phyloP scores from a whole-genome alignment of 23 tunicate species.

The Ciona savignyi region DNA sequence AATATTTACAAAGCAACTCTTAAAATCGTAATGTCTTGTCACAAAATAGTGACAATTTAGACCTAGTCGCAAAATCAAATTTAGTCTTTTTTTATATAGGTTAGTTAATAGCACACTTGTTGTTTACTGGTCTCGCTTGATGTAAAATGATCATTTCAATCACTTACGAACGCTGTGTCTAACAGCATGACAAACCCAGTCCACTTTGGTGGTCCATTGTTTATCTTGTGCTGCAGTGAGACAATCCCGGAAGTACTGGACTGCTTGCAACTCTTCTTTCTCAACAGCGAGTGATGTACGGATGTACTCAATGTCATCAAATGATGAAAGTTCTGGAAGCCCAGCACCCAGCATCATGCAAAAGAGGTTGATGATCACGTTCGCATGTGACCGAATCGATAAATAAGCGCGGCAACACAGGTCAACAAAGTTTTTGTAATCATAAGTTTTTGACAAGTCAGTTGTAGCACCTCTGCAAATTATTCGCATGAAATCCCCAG shows the following conservation, averaged over 20 bases:
- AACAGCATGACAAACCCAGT: constrained; percentile 86
- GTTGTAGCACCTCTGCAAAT: constrained; percentile 58
- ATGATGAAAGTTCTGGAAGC: constrained; percentile 55
- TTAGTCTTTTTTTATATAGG: too few species aligned
- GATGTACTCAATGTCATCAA: constrained; percentile 71
- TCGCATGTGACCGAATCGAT: constrained; percentile 46
- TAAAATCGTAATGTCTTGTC: too few species aligned
- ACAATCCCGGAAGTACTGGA: constrained; percentile 34
- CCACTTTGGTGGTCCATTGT: constrained; percentile 82
- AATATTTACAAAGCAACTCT: too few species aligned
- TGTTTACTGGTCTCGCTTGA: too few species aligned
- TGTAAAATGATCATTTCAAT: too few species aligned
- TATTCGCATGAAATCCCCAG: constrained; percentile 62
- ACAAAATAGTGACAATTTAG: too few species aligned
- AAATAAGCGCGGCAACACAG: constrained; percentile 73
- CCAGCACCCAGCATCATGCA: constrained; percentile 89
- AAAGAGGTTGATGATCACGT: constrained; percentile 51
- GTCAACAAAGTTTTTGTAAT: constrained; percentile 50
- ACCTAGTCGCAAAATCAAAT: too few species aligned
- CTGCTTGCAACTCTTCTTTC: constrained; percentile 27
- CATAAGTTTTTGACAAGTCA: constrained; percentile 43
- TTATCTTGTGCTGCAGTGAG: constrained; percentile 61
- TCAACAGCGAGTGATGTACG: constrained; percentile 63
- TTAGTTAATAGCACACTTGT: too few species aligned
- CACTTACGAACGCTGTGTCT: constrained; percentile 43